Base-by-base conservation (phyloP, 1,140 invertebrate genomes). In the Lysiphlebus fabarum region DNA sequence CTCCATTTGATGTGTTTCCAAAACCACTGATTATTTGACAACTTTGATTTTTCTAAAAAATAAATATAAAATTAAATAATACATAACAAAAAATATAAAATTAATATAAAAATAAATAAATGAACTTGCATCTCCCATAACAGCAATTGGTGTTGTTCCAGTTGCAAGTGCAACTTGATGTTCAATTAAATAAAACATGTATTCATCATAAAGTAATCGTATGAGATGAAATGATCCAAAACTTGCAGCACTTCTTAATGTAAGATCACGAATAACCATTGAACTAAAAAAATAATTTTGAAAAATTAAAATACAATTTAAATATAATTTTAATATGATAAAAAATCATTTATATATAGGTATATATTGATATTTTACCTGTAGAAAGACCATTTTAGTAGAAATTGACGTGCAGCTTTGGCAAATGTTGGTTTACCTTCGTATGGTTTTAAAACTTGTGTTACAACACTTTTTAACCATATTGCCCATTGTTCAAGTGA, bases 141-240 rank as follows among this genome's bases (percentile, higher is more conserved):
- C 93, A 64, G 93, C 92, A 73, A 98, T 97, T 45, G 94, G 92
- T 56, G 95, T 94, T 67, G 92, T 89, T 43, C 89, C 89, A 42
- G 89, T 90, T 34, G 92, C 92, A 70, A 90, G 84, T 17, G 97
- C 96, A 33, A 99, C 94, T 77, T 94, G 90, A 76, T 96, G 92
- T 79, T 99, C 97, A 65, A 99, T 93, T 63, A 99, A 83, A 79
- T 97, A 99, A 82, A 97, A 97, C 90, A 99, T 97, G 75, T 99
- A 99, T 77, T 99, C 98, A 77, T 99, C 96, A 77, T 96, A 99
- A 17, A 99, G 83, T 63, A 99, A 82, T 47, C 96, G 88, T 69
- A 99, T 96, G 48, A 99, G 84, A 82, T 99, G 98, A 81, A 99
- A 99, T 57, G 95, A 98, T 41, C 97, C 98, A 82, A 99, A 99